A percentile compares a stretch with the other conserved stretches of the same genome.
Conservation (phyloP, 2,888 invertebrate species). For the Acleris sparsana region DNA sequence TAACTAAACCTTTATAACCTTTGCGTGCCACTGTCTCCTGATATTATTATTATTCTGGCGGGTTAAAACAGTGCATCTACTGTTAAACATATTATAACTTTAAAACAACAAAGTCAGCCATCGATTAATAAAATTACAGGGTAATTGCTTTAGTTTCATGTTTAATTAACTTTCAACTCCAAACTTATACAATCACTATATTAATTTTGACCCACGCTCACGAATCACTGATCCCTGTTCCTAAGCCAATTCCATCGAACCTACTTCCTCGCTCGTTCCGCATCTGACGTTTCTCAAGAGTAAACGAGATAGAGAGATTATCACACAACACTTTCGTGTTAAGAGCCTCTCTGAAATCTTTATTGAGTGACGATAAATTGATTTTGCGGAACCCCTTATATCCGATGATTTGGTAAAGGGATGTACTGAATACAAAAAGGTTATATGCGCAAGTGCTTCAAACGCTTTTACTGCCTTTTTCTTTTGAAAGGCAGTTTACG, state of each 20-base stretch:
- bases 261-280: conserved; percentile 39
- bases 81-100: too few relatives aligned
- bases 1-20: too few relatives aligned
- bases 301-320: conserved; percentile 52
- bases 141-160: too few relatives aligned
- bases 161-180: too few relatives aligned
- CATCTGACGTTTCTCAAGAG: conserved; percentile 51
- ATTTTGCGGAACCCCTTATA: conserved; percentile 42
- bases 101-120: too few relatives aligned
- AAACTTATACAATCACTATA: too few relatives aligned
- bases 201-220: not conserved
- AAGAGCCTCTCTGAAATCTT: conserved; percentile 58
- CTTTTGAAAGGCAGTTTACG: not conserved
- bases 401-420: conserved; percentile 24
- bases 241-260: conserved; percentile 39
- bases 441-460: too few relatives aligned
- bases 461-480: too few relatives aligned
- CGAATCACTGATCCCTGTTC: not conserved
- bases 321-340: conserved; percentile 59
- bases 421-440: not conserved
- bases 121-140: too few relatives aligned
- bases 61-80: too few relatives aligned
- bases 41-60: too few relatives aligned
- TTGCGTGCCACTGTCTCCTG: too few relatives aligned
- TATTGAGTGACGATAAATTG: conserved; percentile 63